Evolutionary conservation across 2,113 vertebrate species (phyloP).

Genomic region (Sturnus vulgaris): DNA sequence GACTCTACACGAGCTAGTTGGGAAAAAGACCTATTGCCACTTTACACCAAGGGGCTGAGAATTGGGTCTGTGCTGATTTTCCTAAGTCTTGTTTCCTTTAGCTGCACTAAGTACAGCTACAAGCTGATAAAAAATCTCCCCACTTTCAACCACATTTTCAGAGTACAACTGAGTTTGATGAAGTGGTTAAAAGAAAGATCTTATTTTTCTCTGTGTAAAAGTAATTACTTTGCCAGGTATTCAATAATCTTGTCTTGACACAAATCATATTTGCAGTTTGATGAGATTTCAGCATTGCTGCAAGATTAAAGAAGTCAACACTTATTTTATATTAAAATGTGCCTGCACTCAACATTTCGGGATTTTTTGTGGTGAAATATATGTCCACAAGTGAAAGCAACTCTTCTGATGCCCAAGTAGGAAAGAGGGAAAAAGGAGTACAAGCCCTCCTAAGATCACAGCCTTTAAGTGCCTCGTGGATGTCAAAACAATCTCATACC

Average conservation of each 20-base stretch:
- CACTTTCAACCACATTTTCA: not conserved
- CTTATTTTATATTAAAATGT: not conserved
- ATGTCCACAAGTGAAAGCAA: not conserved
- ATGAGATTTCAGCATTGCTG: not conserved
- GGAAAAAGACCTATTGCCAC: not conserved
- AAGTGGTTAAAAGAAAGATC: slow-evolving; percentile 9
- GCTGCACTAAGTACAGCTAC: not conserved
- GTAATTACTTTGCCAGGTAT: slow-evolving; percentile 47
- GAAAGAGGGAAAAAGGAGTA: not conserved
- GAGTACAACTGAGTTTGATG: not conserved
- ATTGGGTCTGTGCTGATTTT: not conserved
- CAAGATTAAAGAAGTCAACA: slow-evolving; percentile 8
- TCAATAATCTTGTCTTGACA: slow-evolving; percentile 26
- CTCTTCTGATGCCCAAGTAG: not conserved
- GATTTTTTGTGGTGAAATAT: not conserved
- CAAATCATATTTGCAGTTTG: slow-evolving; percentile 7
- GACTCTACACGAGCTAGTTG: not conserved
- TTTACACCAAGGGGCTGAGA: not conserved
- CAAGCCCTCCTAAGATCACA: not conserved
- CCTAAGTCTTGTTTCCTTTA: not conserved
- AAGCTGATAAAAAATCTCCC: not conserved
- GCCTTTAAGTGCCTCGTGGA: not conserved
- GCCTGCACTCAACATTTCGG: not conserved
- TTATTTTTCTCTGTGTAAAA: slow-evolving; percentile 34
- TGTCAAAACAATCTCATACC: not conserved